Conservation (phyloP, 2,113 vertebrate species). For the Chionomys nivalis region DNA sequence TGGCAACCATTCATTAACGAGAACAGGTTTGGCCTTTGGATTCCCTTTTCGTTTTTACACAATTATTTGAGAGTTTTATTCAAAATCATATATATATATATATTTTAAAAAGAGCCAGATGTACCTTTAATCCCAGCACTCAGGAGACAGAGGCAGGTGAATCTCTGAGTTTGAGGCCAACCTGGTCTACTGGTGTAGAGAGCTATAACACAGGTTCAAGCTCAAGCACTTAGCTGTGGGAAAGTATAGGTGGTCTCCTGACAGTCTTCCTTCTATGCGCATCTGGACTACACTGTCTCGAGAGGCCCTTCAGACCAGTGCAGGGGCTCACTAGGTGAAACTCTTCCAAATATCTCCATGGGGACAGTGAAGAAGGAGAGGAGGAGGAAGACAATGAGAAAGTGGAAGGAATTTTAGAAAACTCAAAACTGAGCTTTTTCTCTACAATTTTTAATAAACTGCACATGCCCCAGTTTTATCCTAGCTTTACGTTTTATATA, state of each 20-base stretch:
- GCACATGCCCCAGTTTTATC: not conserved
- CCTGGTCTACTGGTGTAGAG: too few species aligned
- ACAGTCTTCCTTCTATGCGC: not conserved
- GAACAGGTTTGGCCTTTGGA: not conserved
- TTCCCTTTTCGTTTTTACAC: not conserved
- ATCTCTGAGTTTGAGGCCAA: too few species aligned
- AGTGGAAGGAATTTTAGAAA: not conserved
- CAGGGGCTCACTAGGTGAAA: constrained; percentile 7
- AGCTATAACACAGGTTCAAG: not conserved
- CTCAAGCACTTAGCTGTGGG: not conserved
- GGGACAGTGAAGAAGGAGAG: not conserved
- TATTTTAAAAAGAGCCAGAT: not conserved
- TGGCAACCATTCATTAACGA: not conserved
- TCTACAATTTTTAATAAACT: constrained; percentile 32
- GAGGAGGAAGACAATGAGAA: not conserved
- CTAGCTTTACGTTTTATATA: not conserved
- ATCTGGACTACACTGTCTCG: not conserved
- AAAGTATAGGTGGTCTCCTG: not conserved
- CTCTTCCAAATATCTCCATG: not conserved
- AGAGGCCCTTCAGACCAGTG: not conserved
- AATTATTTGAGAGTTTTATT: constrained; percentile 38
- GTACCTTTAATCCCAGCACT: too few species aligned
- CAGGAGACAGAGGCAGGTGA: too few species aligned
- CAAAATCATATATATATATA: constrained; percentile 5
- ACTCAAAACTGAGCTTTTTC: not conserved